These are phyloP conservation scores for Automeris io DNA, from an alignment of 2,888 invertebrate genomes.

Conservation along the genomic window DNA sequence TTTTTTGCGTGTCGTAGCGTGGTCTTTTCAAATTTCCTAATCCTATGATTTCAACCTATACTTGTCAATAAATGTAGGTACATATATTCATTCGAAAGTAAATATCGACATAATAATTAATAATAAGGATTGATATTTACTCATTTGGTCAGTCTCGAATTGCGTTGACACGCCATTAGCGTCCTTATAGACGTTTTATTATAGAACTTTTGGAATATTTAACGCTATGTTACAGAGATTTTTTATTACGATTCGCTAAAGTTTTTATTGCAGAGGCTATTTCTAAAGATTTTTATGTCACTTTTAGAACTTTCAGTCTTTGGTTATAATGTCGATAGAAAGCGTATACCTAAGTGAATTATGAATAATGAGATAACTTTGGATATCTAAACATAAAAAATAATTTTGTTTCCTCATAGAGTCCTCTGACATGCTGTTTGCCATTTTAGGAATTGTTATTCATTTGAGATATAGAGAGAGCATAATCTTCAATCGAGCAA, in stretches of 20 bases:
- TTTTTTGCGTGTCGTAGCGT: no score
- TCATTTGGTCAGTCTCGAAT: not conserved
- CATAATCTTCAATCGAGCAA: no score
- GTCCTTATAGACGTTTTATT: constrained; percentile 44
- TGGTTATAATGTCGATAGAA: constrained; percentile 42
- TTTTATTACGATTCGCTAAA: constrained; percentile 58
- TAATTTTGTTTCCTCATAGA: no score
- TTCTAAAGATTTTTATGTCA: constrained; percentile 56
- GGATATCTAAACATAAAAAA: no score
- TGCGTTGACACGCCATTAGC: constrained; percentile 26
- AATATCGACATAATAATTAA: no score
- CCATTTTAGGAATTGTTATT: no score
- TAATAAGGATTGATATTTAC: not conserved
- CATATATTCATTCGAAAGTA: no score
- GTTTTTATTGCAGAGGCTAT: constrained; percentile 63
- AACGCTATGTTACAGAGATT: constrained; percentile 52
- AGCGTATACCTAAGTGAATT: constrained; percentile 29
- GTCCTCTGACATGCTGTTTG: no score
- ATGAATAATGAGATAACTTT: constrained; percentile 11
- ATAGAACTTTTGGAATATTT: constrained; percentile 58
- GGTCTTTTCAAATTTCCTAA: no score
- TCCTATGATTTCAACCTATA: no score
- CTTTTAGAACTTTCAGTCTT: constrained; percentile 48
- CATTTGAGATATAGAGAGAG: no score
- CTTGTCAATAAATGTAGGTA: no score